Percentiles rank a stretch among this genome's conserved stretches.
These are phyloP conservation scores for Leptopilina syphax DNA, from an alignment of 2,888 invertebrate genomes.

Conservation along the genomic window DNA sequence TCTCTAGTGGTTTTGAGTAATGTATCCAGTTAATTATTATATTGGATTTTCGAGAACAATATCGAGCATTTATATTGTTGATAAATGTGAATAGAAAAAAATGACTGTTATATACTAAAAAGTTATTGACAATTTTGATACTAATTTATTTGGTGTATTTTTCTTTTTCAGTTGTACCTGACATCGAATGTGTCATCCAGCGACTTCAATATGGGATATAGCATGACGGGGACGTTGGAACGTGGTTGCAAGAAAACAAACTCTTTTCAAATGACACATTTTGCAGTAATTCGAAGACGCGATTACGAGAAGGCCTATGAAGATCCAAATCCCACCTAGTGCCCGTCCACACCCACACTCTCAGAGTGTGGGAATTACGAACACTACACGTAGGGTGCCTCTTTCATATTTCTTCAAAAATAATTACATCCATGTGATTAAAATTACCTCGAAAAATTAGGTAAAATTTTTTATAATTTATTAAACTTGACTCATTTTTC, in stretches of 20 bases:
- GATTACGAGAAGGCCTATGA: constrained; percentile 82
- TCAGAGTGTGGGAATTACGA: constrained; percentile 75
- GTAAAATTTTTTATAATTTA: not conserved
- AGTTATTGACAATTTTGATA: not conserved
- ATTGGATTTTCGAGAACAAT: constrained; percentile 8
- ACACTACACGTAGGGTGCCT: constrained; percentile 70
- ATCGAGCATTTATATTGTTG: not conserved
- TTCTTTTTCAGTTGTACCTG: constrained; percentile 82
- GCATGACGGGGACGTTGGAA: constrained; percentile 91
- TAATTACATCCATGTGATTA: constrained; percentile 25
- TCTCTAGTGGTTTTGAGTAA: constrained; percentile 35
- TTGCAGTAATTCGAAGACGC: constrained; percentile 90
- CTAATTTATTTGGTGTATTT: not conserved
- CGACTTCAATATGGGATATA: constrained; percentile 94
- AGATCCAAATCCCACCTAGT: constrained; percentile 75
- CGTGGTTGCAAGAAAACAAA: constrained; percentile 87
- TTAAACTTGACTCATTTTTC: not conserved
- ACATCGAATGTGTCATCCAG: constrained; percentile 91
- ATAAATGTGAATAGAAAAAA: not conserved
- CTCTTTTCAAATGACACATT: constrained; percentile 90
- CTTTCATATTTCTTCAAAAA: constrained; percentile 27
- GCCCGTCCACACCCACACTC: constrained; percentile 74
- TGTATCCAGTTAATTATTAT: constrained; percentile 26
- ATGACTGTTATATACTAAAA: not conserved
- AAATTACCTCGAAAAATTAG: constrained; percentile 2